Evolutionary conservation across 2,797 vertebrate genomes (phyloP), one percentile per base, ranked within the genome.

Genomic region (Takifugu ocellatus): DNA sequence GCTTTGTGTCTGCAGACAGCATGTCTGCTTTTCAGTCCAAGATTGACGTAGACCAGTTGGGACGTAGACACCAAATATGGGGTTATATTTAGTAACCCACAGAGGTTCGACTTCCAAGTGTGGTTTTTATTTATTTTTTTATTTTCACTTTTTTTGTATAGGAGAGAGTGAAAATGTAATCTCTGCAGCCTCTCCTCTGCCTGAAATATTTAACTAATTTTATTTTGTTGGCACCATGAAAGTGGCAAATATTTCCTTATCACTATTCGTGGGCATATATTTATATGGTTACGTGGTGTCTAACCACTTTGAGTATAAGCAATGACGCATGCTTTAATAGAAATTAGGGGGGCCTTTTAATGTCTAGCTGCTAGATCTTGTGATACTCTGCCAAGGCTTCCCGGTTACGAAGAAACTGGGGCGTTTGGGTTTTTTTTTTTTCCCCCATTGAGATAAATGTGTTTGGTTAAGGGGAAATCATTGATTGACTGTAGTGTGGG

Each of bases 381-480:
- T 67, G 68, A 59, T 66, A 68, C 70, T 52, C 55, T 73, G 64
- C 80, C 77, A 58, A 66, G 56, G 54, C 73, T 67, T 70, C 72
- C 78, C 79, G 59, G 66, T 66, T 66, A 73, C 61, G 66, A 56
- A 47, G 79, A 71, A 70, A 72, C 71, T 53, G 71, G 74, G 77
- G 74, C 63, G 69, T 73, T 68, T 83, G 68, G 71, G 83, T 78
- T 82, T 76, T 82, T 83, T 79, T 79, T 82, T 76, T 82, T 78
- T 78, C 44, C 77, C 70, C 74, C 76, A 65, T 64, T 67, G 76
- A 78, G 70, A 75, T 55, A 74, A 82, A 75, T 85, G 67, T 82
- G 71, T 84, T 75, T 62, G 74, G 72, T 70, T 78, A 74, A 79
- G 79, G 76, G 68, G 36, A 75, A 66, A 78, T 75, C 68, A 64